Conservation (phyloP, 2,113 vertebrate genomes). For the Chionodraco myersi region DNA sequence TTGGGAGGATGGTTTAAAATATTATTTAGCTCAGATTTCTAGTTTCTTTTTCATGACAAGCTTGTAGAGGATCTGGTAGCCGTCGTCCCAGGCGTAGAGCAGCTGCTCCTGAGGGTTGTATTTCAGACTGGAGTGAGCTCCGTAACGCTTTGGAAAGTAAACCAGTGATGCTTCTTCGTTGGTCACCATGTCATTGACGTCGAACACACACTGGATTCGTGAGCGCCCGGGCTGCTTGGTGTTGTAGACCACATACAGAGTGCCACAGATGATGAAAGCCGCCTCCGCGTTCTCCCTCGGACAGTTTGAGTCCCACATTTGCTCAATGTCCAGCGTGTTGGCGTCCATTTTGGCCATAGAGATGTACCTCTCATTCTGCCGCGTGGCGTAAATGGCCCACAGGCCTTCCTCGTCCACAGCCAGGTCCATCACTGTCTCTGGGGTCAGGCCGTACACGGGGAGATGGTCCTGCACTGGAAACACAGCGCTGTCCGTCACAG, state of each 20-base stretch:
- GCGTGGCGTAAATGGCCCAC: conserved; percentile 95
- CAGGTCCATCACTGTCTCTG: conserved; percentile 91
- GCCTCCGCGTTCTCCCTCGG: conserved; percentile 93
- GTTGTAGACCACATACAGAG: conserved; percentile 97
- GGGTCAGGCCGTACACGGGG: conserved; percentile 89
- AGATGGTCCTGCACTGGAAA: conserved; percentile 91
- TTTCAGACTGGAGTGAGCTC: conserved; percentile 93
- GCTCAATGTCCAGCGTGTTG: conserved; percentile 89
- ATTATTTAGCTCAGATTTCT: conserved; percentile 70
- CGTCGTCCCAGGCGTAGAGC: conserved; percentile 97
- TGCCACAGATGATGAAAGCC: conserved; percentile 94
- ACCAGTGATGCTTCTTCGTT: conserved; percentile 89
- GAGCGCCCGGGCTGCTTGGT: conserved; percentile 92
- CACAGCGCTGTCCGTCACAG: conserved; percentile 89
- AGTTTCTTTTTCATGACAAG: conserved; percentile 93
- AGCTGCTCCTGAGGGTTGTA: conserved; percentile 93
- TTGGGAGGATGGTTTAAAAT: too few species aligned
- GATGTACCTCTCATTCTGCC: conserved; percentile 89
- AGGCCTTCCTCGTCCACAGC: conserved; percentile 94
- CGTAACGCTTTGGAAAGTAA: conserved; percentile 96
- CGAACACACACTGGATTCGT: conserved; percentile 94
- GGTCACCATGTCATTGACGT: conserved; percentile 90
- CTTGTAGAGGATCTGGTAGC: conserved; percentile 97
- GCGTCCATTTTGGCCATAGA: conserved; percentile 94
- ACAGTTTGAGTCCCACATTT: conserved; percentile 97